Percentiles rank a stretch among this genome's conserved stretches.
Conservation (phyloP, 2,113 vertebrate species). For the Vulpes vulpes region DNA sequence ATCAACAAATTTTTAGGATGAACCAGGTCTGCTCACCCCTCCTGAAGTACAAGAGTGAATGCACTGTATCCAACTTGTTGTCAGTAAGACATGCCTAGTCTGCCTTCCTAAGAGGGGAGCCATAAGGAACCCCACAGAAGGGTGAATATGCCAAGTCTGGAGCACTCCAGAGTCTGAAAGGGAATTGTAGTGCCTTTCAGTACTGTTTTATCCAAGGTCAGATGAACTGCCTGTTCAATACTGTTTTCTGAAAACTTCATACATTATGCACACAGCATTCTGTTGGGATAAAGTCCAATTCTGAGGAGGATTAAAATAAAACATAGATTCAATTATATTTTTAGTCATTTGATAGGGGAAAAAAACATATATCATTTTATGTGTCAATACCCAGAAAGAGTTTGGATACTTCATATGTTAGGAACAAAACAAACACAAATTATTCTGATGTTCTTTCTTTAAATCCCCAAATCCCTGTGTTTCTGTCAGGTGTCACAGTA, state of each 20-base stretch:
- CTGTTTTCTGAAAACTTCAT: conserved; percentile 17
- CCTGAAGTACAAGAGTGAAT: not conserved
- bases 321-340: conserved; percentile 44
- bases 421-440: conserved; percentile 39
- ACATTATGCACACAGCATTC: not conserved
- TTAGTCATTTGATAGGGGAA: not conserved
- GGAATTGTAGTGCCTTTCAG: not conserved
- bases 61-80: not conserved
- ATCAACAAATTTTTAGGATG: not conserved
- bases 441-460: conserved; percentile 11
- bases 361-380: not conserved
- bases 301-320: not conserved
- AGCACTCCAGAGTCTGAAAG: not conserved
- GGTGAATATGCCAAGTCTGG: not conserved
- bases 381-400: conserved; percentile 45
- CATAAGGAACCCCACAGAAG: fast-evolving
- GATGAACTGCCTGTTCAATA: not conserved
- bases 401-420: conserved; percentile 29
- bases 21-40: not conserved
- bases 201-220: not conserved
- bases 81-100: fast-evolving
- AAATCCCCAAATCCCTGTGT: not conserved
- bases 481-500: not conserved
- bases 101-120: not conserved
- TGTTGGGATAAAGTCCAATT: not conserved